These are phyloP conservation scores for Cryptocephalus primarius DNA, from an alignment of 2,888 invertebrate species.

Conservation along the genomic window DNA sequence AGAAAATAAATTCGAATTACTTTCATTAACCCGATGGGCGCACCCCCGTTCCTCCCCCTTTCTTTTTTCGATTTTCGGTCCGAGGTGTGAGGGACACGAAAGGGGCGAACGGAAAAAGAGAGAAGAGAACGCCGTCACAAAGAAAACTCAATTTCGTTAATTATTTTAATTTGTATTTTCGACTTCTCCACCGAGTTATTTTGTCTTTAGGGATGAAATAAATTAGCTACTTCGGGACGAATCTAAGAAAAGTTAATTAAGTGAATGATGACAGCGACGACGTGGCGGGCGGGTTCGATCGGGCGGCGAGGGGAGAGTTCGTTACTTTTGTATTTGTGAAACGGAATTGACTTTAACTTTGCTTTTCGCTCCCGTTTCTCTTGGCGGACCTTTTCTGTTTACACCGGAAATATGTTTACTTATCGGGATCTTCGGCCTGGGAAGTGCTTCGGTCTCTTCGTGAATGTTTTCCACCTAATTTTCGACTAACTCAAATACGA, in stretches of 20 bases:
- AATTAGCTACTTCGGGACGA: constrained; percentile 29
- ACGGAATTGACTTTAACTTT: constrained; percentile 17
- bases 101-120: too few species aligned
- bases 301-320: constrained; percentile 17
- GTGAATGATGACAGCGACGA: constrained; percentile 10
- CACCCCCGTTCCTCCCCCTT: too few species aligned
- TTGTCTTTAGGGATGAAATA: constrained; percentile 26
- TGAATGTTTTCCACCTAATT: neutral
- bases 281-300: too few species aligned
- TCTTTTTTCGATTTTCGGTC: too few species aligned
- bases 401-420: constrained; percentile 12
- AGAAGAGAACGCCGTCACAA: too few species aligned
- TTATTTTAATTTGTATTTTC: constrained; percentile 30
- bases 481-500: too few species aligned
- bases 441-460: neutral
- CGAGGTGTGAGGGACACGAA: too few species aligned
- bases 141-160: constrained; percentile 25
- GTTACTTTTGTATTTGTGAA: constrained; percentile 19
- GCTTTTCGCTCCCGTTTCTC: constrained; percentile 5
- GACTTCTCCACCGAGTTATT: constrained; percentile 23
- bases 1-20: too few species aligned
- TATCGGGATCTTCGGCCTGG: neutral
- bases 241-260: constrained; percentile 31
- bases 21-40: too few species aligned
- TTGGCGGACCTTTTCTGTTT: constrained; percentile 6